Evolutionary conservation across 2,888 invertebrate genomes (phyloP).

Genomic region (Apamea crenata): DNA sequence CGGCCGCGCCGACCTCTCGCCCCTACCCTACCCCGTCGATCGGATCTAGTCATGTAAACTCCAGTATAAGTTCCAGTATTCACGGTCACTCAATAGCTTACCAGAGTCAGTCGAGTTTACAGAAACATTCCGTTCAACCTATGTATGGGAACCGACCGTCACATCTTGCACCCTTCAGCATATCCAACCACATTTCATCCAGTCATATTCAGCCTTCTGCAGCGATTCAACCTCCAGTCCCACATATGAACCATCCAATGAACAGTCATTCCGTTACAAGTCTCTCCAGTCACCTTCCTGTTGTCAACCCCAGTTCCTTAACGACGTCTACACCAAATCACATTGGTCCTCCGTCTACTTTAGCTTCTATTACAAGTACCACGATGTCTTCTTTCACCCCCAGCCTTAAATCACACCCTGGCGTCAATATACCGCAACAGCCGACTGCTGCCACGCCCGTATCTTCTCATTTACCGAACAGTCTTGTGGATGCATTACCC

Average conservation of each 20-base stretch:
- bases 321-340: slow-evolving; percentile 80
- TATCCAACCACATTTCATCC: slow-evolving; percentile 86
- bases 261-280: slow-evolving; percentile 84
- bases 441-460: slow-evolving; percentile 73
- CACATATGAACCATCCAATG: slow-evolving; percentile 81
- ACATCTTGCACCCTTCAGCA: slow-evolving; percentile 85
- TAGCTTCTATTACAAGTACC: slow-evolving; percentile 78
- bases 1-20: slow-evolving; percentile 82
- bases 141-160: slow-evolving; percentile 84
- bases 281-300: slow-evolving; percentile 80
- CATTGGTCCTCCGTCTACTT: slow-evolving; percentile 76
- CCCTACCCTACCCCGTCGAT: slow-evolving; percentile 85
- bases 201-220: slow-evolving; percentile 90
- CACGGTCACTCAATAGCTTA: slow-evolving; percentile 85
- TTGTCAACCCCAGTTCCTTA: slow-evolving; percentile 76
- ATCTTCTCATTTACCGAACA: slow-evolving; percentile 78
- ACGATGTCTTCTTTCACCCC: slow-evolving; percentile 82
- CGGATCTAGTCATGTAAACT: slow-evolving; percentile 89
- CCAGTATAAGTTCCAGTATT: slow-evolving; percentile 86
- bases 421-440: slow-evolving; percentile 76
- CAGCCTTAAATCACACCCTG: slow-evolving; percentile 81
- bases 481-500: slow-evolving; percentile 77
- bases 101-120: slow-evolving; percentile 87
- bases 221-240: slow-evolving; percentile 82
- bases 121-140: slow-evolving; percentile 88